Percentiles rank a stretch among this genome's conserved stretches.
Conservation (phyloP, 1,140 invertebrate genomes). For the Eupristina koningsbergeri region DNA sequence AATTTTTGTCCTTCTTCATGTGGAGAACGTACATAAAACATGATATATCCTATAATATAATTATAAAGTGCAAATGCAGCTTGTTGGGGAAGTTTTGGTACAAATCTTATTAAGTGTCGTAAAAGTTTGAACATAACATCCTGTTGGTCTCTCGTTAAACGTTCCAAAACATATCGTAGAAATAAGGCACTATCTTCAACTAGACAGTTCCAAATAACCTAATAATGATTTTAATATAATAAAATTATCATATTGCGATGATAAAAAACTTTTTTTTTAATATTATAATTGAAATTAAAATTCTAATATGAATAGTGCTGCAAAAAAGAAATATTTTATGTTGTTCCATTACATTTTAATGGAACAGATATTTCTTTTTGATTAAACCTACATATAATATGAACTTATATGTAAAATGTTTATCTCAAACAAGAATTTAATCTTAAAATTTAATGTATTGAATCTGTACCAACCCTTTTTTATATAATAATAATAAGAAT, state of each 20-base stretch:
- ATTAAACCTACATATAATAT: too few species aligned
- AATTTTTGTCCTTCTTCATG: slow-evolving; percentile 94
- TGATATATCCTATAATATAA: slow-evolving; percentile 99
- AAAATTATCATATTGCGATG: not conserved
- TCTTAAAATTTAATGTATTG: too few species aligned
- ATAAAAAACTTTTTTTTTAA: too few species aligned
- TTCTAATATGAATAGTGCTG: too few species aligned
- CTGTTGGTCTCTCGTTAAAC: slow-evolving; percentile 94
- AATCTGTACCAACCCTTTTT: too few species aligned
- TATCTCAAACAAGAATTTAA: too few species aligned
- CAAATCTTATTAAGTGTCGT: slow-evolving; percentile 92
- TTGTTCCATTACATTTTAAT: too few species aligned
- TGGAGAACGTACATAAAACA: slow-evolving; percentile 97
- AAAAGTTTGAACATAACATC: slow-evolving; percentile 96
- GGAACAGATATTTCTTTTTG: too few species aligned
- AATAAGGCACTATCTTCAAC: slow-evolving; percentile 98
- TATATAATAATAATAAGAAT: too few species aligned
- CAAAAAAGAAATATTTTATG: too few species aligned
- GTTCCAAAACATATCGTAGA: slow-evolving; percentile 94
- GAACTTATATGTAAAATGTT: too few species aligned
- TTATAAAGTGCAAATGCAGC: slow-evolving; percentile 99
- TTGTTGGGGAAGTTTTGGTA: slow-evolving; percentile 94
- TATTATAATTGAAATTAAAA: too few species aligned
- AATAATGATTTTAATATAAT: slow-evolving; percentile 37
- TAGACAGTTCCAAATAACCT: slow-evolving; percentile 97